phyloP scores from a whole-genome alignment of 2,113 vertebrate species.

The Thalassoma bifasciatum region DNA sequence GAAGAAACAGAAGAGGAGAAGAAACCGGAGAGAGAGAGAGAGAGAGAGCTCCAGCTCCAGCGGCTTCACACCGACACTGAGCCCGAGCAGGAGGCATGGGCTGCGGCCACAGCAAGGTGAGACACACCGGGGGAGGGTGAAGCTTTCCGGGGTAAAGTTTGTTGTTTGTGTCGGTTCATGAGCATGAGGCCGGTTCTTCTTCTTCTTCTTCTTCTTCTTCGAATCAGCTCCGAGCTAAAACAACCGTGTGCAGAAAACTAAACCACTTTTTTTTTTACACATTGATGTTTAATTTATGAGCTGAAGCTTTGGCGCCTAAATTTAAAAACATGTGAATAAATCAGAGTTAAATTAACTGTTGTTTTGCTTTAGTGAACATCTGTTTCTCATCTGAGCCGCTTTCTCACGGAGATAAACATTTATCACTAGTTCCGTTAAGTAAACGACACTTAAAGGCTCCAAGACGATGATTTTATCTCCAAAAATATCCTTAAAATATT shows the following conservation, averaged over 20 bases:
- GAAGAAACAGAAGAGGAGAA: neutral
- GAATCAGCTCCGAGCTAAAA: constrained; percentile 1
- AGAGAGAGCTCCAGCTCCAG: no score
- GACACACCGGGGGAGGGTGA: no score
- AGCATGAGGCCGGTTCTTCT: constrained; percentile 24
- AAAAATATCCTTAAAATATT: no score
- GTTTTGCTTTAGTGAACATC: constrained; percentile 37
- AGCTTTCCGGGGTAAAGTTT: no score
- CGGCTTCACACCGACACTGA: constrained; percentile 13
- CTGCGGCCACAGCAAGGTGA: constrained; percentile 79
- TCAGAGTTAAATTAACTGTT: no score
- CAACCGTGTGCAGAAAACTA: neutral
- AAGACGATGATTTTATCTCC: no score
- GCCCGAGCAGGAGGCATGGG: constrained; percentile 73
- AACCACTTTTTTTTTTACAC: neutral
- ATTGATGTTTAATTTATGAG: neutral
- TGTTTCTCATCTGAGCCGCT: constrained; percentile 55
- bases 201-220: no score
- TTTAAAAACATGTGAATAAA: neutral
- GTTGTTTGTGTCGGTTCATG: constrained; percentile 15
- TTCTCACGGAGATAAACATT: constrained; percentile 36
- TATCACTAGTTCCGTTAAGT: no score
- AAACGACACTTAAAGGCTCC: no score
- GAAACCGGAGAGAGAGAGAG: no score
- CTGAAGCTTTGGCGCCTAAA: neutral